Evolutionary conservation across 2,888 invertebrate genomes (phyloP), one percentile per base, ranked within the genome.

Genomic region (Cryptus viduatorius): DNA sequence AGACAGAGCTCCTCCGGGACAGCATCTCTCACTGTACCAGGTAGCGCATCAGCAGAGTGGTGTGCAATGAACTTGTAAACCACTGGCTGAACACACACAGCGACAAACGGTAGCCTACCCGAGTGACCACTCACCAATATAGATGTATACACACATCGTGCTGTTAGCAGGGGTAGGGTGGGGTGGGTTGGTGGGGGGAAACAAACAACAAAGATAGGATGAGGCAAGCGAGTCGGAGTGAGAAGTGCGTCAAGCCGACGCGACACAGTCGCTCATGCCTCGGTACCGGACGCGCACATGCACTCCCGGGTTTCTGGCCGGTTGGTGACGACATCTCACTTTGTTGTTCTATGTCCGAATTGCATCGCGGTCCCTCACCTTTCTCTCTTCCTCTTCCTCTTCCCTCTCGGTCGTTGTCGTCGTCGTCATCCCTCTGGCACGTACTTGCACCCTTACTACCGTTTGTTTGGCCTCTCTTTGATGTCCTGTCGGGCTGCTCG

Each of bases 401-500:
- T 89, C 89, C 79, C 64, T 56, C 82, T 71, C 71, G 61, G 77
- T 61, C 68, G 50, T 64, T 76, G 80, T 48, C 80, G 79, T 73
- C 86, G 79, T 81, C 88, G 16, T 44, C 71, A 29, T 68, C 76
- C 81, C 48, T 68, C 56, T 78, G 77, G 71, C 77, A 73, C 84
- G 61, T 67, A 50, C 67, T 72, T 84, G 64, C 79, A 75, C 82
- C 82, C 83, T 77, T 68, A 80, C 83, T 76, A 44, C 83, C 85
- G 92, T 91, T 90, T 92, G 92, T 92, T 92, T 91, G 91, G 88
- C 89, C 90, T 91, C 91, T 92, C 92, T 93, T 93, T 92, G 92
- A 93, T 92, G 92, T 92, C 91, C 90, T 87, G 84, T 87, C 88
- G 87, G 69, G 72, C 79, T 88, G 88, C 86, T 77, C 85, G 88